Conservation (phyloP, 2,113 vertebrate species). For the Datnioides undecimradiatus region DNA sequence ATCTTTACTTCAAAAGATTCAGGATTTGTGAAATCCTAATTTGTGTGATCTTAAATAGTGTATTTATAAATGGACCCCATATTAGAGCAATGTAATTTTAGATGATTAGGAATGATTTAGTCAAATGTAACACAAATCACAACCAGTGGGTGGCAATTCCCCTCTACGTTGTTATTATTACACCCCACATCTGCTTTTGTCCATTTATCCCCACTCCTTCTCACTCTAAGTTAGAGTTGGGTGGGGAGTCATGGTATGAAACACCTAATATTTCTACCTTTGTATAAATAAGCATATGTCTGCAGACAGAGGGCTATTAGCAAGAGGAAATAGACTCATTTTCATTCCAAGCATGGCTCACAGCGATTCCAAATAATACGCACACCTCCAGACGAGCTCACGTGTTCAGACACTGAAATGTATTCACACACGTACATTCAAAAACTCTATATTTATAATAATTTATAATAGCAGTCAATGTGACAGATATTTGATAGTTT, state of each 20-base stretch:
- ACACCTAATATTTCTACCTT: conserved; percentile 57
- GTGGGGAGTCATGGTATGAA: conserved; percentile 19
- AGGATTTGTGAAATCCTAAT: not conserved
- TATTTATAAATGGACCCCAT: not conserved
- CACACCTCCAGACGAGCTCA: not conserved
- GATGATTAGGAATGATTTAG: conserved; percentile 3
- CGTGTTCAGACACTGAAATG: not conserved
- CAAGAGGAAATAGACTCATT: conserved; percentile 63
- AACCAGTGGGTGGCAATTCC: conserved; percentile 3
- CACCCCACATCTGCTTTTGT: conserved; percentile 1
- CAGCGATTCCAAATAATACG: conserved; percentile 37
- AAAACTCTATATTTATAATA: no score
- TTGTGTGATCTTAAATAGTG: not conserved
- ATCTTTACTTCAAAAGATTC: conserved; percentile 11
- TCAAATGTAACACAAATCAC: conserved; percentile 18
- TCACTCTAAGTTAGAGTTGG: not conserved
- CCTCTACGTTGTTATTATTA: conserved; percentile 23
- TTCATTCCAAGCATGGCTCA: conserved; percentile 45
- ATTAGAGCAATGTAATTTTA: conserved; percentile 15
- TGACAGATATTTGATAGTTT: not conserved
- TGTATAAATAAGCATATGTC: conserved; percentile 61
- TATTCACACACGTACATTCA: conserved; percentile 1
- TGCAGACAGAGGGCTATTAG: conserved; percentile 52
- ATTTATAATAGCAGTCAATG: conserved; percentile 1
- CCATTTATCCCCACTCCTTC: not conserved